Evolutionary conservation across 2,113 vertebrate genomes (phyloP), one percentile per base, ranked within the genome.

Genomic region (Centrocercus urophasianus): DNA sequence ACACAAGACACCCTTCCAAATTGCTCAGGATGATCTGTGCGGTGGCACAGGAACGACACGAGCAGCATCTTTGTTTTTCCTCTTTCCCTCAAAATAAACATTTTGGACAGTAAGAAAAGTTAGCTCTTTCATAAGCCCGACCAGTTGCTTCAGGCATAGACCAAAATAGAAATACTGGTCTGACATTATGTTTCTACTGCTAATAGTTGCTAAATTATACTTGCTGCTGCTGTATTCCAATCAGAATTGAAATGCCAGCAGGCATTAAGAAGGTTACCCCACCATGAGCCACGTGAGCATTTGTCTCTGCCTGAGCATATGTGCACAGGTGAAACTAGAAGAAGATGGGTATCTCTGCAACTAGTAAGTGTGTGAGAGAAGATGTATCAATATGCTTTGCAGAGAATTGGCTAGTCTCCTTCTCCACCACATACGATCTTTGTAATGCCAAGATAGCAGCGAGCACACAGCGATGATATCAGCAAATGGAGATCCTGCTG

Each of bases 1-100:
- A 86, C 0, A 0, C 11, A 56, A 73, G 83, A 48, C 13, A 73
- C 28, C 2, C n/a, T 40, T 74, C 86, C 42, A 50, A 0, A 0
- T 42, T 80, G 7, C 30, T 88, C 43, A 67, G 43, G 38, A 88
- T 65, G 47, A 71, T 6, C 8, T 43, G 4, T 1, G 38, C 13
- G 47, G 59, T 19, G 76, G 54, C 3, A 3, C 10, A 45, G 48
- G 21, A 43, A 60, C 3, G 11, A 73, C 5, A 1, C 11, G 42
- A 42, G 7, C 13, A 52, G 11, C 27, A 13, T 47, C 57, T 88
- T 42, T 48, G 36, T 27, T 36, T 27, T 4, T 13, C 15, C 12
- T 70, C 13, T 40, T 89, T 69, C 6, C 28, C 14, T 16, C 67
- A 66, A 59, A 84, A 85, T 7, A 85, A 59, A 1, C 2, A 8